A percentile compares a stretch with the other conserved stretches of the same genome.
phyloP scores from a whole-genome alignment of 2,113 vertebrate genomes.

The Geothlypis trichas region DNA sequence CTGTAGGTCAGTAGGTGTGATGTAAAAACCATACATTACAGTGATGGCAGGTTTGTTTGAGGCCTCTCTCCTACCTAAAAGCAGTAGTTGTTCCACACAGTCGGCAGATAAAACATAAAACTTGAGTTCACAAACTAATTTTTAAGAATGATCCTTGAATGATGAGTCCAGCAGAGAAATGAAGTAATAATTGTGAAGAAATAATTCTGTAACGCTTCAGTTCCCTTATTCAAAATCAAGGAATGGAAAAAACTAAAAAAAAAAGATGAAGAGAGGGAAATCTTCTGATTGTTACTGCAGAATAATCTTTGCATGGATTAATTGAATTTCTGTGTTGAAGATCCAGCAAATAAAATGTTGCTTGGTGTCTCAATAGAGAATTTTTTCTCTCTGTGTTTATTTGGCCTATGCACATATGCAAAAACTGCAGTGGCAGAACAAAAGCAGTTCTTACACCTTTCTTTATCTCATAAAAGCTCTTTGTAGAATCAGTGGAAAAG shows the following conservation, averaged over 20 bases:
- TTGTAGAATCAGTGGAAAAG: background rate
- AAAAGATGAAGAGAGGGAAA: background rate
- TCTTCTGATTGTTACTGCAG: background rate
- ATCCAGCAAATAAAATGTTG: background rate
- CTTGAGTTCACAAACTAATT: background rate
- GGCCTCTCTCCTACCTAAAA: background rate
- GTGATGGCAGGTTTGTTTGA: background rate
- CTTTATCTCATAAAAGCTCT: background rate
- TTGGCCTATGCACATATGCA: background rate
- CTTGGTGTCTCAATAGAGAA: background rate
- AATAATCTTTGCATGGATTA: background rate
- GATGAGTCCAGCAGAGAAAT: background rate
- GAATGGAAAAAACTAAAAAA: background rate
- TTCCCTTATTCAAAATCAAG: background rate
- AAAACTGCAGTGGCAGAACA: background rate
- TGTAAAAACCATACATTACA: background rate
- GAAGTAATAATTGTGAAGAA: background rate
- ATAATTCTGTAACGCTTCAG: background rate
- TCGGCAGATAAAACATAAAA: background rate
- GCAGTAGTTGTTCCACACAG: background rate
- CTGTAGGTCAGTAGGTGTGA: background rate
- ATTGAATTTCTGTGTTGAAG: background rate
- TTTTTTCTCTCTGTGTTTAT: background rate
- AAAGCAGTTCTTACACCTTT: fast-evolving
- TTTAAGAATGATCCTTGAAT: background rate